A percentile compares a stretch with the other conserved stretches of the same genome.
phyloP scores from a whole-genome alignment of 2,888 invertebrate species.

The Thysanoteuthis rhombus region DNA sequence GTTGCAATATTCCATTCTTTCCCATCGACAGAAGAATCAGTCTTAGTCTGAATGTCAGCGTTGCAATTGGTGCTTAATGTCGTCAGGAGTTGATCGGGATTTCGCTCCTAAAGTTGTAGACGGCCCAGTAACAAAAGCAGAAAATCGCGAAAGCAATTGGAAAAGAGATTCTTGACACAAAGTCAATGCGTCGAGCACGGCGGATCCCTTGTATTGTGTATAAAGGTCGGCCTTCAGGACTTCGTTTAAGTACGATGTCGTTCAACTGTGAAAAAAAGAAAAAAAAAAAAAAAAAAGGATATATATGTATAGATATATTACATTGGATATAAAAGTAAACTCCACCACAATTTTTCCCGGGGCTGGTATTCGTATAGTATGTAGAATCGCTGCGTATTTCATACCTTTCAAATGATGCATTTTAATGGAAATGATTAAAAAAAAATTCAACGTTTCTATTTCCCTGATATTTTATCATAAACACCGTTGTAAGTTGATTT shows the following conservation, averaged over 20 bases:
- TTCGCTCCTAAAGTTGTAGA: not conserved
- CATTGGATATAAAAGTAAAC: too few species aligned
- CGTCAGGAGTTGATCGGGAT: not conserved
- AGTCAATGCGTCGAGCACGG: conserved; percentile 43
- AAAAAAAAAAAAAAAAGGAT: not conserved
- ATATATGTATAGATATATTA: not conserved
- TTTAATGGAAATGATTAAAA: too few species aligned
- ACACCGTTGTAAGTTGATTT: too few species aligned
- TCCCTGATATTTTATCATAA: too few species aligned
- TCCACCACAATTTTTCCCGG: too few species aligned
- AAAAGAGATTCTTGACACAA: conserved; percentile 44
- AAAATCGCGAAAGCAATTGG: conserved; percentile 44
- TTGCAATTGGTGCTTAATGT: not conserved
- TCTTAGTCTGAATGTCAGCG: not conserved
- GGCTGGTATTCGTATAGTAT: too few species aligned
- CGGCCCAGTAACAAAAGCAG: conserved; percentile 41
- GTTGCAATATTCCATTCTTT: not conserved
- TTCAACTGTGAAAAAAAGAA: not conserved
- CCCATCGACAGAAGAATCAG: not conserved
- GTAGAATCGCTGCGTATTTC: not conserved
- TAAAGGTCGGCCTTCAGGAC: not conserved
- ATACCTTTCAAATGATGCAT: not conserved
- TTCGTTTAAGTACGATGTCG: not conserved
- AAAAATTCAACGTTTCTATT: too few species aligned
- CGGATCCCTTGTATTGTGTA: not conserved